A percentile compares a stretch with the other conserved stretches of the same genome.
phyloP scores from a whole-genome alignment of 1,140 invertebrate genomes.

The Leptinotarsa texana region DNA sequence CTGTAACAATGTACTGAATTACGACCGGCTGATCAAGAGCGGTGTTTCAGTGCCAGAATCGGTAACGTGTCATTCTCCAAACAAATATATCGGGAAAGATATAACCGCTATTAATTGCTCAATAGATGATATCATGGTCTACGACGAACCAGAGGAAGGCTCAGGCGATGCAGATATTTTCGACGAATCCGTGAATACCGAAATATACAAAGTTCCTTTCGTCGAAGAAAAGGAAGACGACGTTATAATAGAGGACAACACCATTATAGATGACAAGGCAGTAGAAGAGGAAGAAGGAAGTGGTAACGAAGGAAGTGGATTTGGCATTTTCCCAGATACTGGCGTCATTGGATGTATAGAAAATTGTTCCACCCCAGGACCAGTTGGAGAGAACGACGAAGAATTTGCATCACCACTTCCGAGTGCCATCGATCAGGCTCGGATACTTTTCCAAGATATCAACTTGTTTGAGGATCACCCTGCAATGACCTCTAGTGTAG shows the following conservation, averaged over 20 bases:
- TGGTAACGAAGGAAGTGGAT: constrained; percentile 42
- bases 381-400: constrained; percentile 37
- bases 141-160: constrained; percentile 35
- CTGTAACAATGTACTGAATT: constrained; percentile 61
- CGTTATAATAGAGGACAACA: constrained; percentile 31
- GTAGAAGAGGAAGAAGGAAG: constrained; percentile 44
- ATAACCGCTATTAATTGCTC: constrained; percentile 61
- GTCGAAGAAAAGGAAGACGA: constrained; percentile 48
- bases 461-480: constrained; percentile 20
- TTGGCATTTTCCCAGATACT: constrained; percentile 19
- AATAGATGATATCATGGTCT: constrained; percentile 35
- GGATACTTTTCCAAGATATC: constrained; percentile 42
- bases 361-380: constrained; percentile 41
- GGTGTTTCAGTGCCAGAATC: constrained; percentile 60
- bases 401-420: constrained; percentile 35
- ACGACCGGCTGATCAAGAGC: constrained; percentile 59
- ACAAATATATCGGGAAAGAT: constrained; percentile 57
- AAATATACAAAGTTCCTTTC: constrained; percentile 26
- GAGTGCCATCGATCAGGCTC: constrained; percentile 34
- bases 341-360: constrained; percentile 39
- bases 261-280: constrained; percentile 66
- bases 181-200: constrained; percentile 17
- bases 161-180: constrained; percentile 37
- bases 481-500: background rate
- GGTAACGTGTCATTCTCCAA: constrained; percentile 60